Base-by-base conservation (phyloP, 2,888 invertebrate species). In the Chalcosyrphus nemorum region DNA sequence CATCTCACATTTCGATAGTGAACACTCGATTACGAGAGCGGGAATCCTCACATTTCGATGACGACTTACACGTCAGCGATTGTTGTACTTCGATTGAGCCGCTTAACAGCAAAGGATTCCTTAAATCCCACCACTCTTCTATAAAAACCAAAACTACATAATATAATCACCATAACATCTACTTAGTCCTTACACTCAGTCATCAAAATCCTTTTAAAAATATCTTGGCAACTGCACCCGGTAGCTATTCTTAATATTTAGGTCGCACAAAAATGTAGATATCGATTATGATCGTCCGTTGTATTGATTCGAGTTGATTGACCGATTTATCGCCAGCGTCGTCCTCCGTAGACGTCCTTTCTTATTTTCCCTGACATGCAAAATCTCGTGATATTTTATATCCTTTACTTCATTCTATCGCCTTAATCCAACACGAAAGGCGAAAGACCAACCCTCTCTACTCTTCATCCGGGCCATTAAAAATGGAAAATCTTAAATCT, bases 231-330 rank as follows among this genome's bases (percentile, higher is more conserved):
- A 57, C 19, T 27, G 24, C 57, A 13, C 6, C 0, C 24, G 24
- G 19, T 4, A 1, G 19, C 32, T 4, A 27, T n/a, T 35, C 70
- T 47, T 27, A 38, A 50, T 57, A n/a, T 19, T 2, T 7, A 1
- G 1, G 29, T 24, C 15, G 47, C 47, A 13, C n/a, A 29, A 75
- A 75, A 66, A 29, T 19, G 9, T 41, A 17, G 50, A 66, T 17
- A 76, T 68, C 66, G 66, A 59, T 76, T 59, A 27, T 35, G 27
- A 50, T 75, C 35, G 3, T 5, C 19, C 27, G 9, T 56, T 7
- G 11, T 47, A 66, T 59, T 59, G 76, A 68, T 76, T 57, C 43
- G 13, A 68, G 41, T 76, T 68, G 66, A 76, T 76, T 66, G 66
- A 76, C 66, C 66, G 57, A 66, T 76, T 66, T 76, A 76, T 68